phyloP scores from a whole-genome alignment of 2,113 vertebrate genomes.

The Stercorarius parasiticus region DNA sequence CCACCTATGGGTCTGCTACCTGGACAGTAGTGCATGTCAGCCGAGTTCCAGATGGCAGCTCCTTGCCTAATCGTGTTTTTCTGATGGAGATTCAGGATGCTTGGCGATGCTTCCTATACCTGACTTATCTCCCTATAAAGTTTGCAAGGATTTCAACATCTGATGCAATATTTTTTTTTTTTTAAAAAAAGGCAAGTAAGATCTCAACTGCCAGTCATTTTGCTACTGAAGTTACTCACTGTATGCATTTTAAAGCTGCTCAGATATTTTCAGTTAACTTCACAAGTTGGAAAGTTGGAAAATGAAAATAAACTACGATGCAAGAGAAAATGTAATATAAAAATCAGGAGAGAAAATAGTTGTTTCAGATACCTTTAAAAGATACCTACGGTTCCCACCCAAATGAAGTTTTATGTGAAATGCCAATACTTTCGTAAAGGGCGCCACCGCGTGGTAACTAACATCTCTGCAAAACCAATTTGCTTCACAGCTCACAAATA shows the following conservation, averaged over 20 bases:
- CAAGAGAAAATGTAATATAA: neutral
- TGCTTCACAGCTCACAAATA: neutral
- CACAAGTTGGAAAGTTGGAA: neutral
- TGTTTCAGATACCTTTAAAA: neutral
- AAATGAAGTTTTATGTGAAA: neutral
- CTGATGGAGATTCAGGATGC: neutral
- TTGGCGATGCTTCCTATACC: neutral
- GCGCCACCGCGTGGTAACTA: conserved; percentile 28
- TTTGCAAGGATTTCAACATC: neutral
- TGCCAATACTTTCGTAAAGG: neutral
- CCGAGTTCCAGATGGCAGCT: neutral
- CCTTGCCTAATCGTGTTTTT: neutral
- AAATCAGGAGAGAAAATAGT: neutral
- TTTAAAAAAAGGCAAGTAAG: neutral
- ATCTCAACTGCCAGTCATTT: neutral
- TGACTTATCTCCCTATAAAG: neutral
- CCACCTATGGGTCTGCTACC: neutral
- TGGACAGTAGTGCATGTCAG: neutral
- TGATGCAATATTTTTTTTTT: neutral
- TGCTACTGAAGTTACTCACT: neutral
- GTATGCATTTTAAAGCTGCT: neutral
- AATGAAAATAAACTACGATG: neutral
- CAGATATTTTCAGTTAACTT: neutral
- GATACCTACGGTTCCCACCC: neutral
- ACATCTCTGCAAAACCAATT: neutral